Conservation (phyloP, 2,888 invertebrate genomes). For the Polyommatus icarus region DNA sequence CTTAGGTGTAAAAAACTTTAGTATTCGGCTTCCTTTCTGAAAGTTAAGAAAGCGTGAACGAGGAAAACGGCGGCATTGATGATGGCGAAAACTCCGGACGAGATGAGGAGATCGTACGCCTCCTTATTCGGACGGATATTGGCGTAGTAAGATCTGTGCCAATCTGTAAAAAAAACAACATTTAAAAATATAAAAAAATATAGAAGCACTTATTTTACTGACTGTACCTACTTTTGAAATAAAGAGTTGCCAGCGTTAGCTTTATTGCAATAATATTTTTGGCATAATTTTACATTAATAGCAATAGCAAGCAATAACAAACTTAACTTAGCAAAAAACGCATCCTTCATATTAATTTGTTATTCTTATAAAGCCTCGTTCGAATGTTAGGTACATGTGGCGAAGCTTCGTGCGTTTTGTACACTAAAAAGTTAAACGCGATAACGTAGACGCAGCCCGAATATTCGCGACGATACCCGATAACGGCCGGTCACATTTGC, state of each 20-base stretch:
- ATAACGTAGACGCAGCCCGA: too few species aligned
- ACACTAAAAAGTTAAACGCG: too few species aligned
- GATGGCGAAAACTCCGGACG: conserved; percentile 83
- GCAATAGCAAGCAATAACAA: background rate
- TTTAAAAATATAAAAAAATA: background rate
- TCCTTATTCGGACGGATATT: conserved; percentile 83
- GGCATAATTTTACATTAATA: background rate
- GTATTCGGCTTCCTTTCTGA: conserved; percentile 77
- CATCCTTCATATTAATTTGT: too few species aligned
- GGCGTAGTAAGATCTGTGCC: conserved; percentile 73
- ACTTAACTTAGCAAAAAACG: too few species aligned
- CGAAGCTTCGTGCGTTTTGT: too few species aligned
- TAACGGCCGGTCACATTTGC: too few species aligned
- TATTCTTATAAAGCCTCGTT: too few species aligned
- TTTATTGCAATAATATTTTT: background rate
- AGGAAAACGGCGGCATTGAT: conserved; percentile 82
- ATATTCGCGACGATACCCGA: too few species aligned
- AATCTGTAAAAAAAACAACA: conserved; percentile 57
- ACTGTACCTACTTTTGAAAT: background rate
- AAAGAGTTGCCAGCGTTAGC: background rate
- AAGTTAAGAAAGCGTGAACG: conserved; percentile 82
- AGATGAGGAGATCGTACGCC: conserved; percentile 84
- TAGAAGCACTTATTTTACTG: background rate
- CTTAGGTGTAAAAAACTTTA: conserved; percentile 46
- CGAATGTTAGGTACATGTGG: too few species aligned